phyloP scores from a whole-genome alignment of 2,888 invertebrate species.

The Epinotia brunnichana region DNA sequence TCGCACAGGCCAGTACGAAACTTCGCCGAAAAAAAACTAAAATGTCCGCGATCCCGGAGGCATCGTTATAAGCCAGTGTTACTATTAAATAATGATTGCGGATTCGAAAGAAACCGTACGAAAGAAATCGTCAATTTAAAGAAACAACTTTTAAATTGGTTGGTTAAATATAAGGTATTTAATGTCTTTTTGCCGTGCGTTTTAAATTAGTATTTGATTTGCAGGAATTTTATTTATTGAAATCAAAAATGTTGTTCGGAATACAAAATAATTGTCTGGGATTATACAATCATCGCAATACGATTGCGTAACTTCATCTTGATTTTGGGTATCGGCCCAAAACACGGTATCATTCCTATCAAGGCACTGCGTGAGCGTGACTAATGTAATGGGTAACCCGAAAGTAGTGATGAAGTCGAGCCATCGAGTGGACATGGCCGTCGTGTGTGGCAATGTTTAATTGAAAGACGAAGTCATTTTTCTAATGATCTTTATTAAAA shows the following conservation, averaged over 20 bases:
- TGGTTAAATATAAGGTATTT: not conserved
- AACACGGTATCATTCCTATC: slow-evolving; percentile 19
- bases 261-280: not conserved
- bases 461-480: slow-evolving; percentile 20
- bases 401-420: slow-evolving; percentile 54
- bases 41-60: slow-evolving; percentile 48
- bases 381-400: slow-evolving; percentile 55
- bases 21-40: slow-evolving; percentile 45
- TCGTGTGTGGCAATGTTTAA: slow-evolving; percentile 35
- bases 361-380: slow-evolving; percentile 55
- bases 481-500: too few species aligned
- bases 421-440: slow-evolving; percentile 6
- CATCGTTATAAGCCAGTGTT: slow-evolving; percentile 45
- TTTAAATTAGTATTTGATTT: too few species aligned
- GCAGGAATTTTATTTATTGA: too few species aligned
- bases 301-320: slow-evolving; percentile 8
- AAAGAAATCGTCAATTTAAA: slow-evolving; percentile 53
- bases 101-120: slow-evolving; percentile 51
- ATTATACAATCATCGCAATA: not conserved
- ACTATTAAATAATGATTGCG: slow-evolving; percentile 53
- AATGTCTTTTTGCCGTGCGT: not conserved
- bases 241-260: not conserved
- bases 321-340: slow-evolving; percentile 20
- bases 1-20: slow-evolving; percentile 48
- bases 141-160: slow-evolving; percentile 51